phyloP scores from a whole-genome alignment of 1,140 invertebrate species.

The Orchestia grillus region DNA sequence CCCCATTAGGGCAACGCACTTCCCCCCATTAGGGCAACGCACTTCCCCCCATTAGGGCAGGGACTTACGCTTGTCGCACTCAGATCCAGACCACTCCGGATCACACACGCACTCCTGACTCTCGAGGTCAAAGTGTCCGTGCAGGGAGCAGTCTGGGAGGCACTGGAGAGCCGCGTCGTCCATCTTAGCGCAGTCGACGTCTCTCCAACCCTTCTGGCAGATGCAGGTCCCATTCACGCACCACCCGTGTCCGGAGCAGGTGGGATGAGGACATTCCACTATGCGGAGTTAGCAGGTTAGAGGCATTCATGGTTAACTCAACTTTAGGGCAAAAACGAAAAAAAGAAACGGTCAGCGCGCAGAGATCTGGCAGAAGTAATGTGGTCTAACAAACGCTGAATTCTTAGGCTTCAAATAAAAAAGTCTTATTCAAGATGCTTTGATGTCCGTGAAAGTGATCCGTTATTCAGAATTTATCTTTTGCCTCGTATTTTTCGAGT shows the following conservation, averaged over 20 bases:
- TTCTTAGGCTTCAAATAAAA: background rate
- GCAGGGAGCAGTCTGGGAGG: slow-evolving; percentile 92
- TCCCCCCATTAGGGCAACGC: no score
- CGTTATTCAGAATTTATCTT: no score
- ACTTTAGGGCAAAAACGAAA: background rate
- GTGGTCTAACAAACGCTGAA: background rate
- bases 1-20: background rate
- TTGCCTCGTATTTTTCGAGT: no score
- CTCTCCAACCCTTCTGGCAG: slow-evolving; percentile 98
- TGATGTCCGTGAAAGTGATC: no score
- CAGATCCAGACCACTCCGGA: slow-evolving; percentile 91
- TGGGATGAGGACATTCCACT: slow-evolving; percentile 95
- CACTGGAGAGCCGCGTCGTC: slow-evolving; percentile 94
- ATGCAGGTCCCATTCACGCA: slow-evolving; percentile 95
- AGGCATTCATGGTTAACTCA: background rate
- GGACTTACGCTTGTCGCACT: slow-evolving; percentile 81
- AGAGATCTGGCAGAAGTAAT: background rate
- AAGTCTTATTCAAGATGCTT: background rate
- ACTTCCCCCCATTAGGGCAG: background rate
- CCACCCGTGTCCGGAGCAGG: slow-evolving; percentile 94
- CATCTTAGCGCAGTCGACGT: slow-evolving; percentile 89
- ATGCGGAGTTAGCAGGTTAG: slow-evolving; percentile 51
- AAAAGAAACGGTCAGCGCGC: background rate
- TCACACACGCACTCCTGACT: slow-evolving; percentile 92
- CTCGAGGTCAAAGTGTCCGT: slow-evolving; percentile 92